phyloP scores from a whole-genome alignment of 2,113 vertebrate species.

The Heterocephalus glaber region DNA sequence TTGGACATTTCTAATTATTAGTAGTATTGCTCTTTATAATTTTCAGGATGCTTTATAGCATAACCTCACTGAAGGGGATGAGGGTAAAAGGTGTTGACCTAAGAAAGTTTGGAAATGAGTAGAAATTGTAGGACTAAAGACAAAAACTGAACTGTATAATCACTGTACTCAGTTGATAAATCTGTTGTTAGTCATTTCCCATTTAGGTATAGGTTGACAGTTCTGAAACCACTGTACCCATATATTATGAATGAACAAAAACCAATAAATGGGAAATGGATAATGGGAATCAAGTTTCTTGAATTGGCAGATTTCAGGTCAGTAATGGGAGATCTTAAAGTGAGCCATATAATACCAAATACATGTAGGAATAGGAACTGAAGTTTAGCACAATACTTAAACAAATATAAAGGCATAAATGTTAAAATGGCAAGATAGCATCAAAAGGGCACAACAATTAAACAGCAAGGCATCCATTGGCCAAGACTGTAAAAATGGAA shows the following conservation, averaged over 20 bases:
- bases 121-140: background rate
- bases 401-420: background rate
- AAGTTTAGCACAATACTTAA: background rate
- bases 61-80: background rate
- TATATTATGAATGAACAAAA: background rate
- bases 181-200: background rate
- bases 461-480: background rate
- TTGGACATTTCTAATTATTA: background rate
- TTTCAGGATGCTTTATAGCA: background rate
- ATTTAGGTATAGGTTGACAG: background rate
- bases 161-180: background rate
- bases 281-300: background rate
- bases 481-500: background rate
- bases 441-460: background rate
- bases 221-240: background rate
- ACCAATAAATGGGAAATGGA: background rate
- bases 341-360: background rate
- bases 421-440: background rate
- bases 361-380: background rate
- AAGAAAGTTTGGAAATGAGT: background rate
- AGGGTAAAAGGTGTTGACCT: background rate
- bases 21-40: too few relatives aligned
- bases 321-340: background rate
- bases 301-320: background rate
- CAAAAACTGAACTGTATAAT: background rate